phyloP scores from a whole-genome alignment of 2,797 vertebrate genomes.

The Sebastes trivittatus region DNA sequence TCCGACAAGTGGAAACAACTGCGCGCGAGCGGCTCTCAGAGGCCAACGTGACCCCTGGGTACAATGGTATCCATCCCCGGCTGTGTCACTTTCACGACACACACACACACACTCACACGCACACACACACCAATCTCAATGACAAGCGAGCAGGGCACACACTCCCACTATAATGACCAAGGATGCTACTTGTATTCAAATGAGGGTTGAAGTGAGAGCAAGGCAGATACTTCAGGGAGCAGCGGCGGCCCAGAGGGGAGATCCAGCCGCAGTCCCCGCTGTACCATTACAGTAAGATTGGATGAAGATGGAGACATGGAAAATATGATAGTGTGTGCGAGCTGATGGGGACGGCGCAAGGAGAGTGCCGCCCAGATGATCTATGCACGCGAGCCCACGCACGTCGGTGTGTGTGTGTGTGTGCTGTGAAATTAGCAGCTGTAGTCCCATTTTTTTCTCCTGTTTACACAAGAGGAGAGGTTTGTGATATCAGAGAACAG shows the following conservation, averaged over 20 bases:
- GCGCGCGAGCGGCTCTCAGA: constrained; percentile 46
- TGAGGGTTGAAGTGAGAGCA: constrained; percentile 80
- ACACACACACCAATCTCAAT: constrained; percentile 64
- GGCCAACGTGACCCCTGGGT: constrained; percentile 75
- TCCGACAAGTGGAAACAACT: constrained; percentile 43
- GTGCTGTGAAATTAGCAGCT: constrained; percentile 69
- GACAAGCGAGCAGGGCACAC: constrained; percentile 75
- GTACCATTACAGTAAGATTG: constrained; percentile 81
- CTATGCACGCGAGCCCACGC: constrained; percentile 28
- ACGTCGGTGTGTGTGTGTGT: constrained; percentile 9
- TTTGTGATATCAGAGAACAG: constrained; percentile 38
- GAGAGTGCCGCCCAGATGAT: constrained; percentile 69
- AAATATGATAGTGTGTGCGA: constrained; percentile 74
- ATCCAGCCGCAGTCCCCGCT: constrained; percentile 75
- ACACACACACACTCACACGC: constrained; percentile 23
- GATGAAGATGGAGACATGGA: constrained; percentile 80
- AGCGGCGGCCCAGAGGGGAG: constrained; percentile 76
- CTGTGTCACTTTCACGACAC: constrained; percentile 65
- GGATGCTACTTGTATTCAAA: constrained; percentile 82
- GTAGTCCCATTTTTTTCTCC: constrained; percentile 51
- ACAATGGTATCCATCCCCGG: constrained; percentile 56
- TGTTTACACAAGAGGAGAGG: constrained; percentile 59
- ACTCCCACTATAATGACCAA: constrained; percentile 72
- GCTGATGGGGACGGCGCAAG: constrained; percentile 73
- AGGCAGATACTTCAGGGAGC: constrained; percentile 79